Percentiles rank a stretch among this genome's conserved stretches.
These are phyloP conservation scores for Beris chalybata DNA, from an alignment of 2,888 invertebrate species.

Conservation along the genomic window DNA sequence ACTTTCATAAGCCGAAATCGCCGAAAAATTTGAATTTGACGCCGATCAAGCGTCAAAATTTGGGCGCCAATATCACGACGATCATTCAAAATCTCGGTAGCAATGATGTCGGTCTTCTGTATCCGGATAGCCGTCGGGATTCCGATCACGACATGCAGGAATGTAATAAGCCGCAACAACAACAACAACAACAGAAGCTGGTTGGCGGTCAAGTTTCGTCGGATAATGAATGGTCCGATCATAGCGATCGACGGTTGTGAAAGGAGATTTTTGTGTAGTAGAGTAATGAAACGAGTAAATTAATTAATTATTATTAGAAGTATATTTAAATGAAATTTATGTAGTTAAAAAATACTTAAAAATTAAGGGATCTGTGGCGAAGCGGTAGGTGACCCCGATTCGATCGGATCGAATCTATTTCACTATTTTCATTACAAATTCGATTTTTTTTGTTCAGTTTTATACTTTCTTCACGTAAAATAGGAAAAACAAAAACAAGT, in stretches of 20 bases:
- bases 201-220: slow-evolving; percentile 35
- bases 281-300: background rate
- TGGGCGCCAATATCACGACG: slow-evolving; percentile 57
- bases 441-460: too few relatives aligned
- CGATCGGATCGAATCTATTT: too few relatives aligned
- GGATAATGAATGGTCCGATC: slow-evolving; percentile 53
- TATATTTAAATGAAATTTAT: background rate
- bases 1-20: slow-evolving; percentile 40
- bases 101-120: slow-evolving; percentile 55
- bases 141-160: slow-evolving; percentile 29
- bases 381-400: too few relatives aligned
- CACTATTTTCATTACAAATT: too few relatives aligned
- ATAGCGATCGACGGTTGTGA: slow-evolving; percentile 52
- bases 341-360: too few relatives aligned
- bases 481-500: too few relatives aligned
- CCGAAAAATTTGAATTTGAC: slow-evolving; percentile 48
- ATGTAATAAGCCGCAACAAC: slow-evolving; percentile 38
- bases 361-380: too few relatives aligned
- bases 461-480: too few relatives aligned
- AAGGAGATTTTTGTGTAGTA: slow-evolving; percentile 54
- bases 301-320: background rate
- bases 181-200: slow-evolving; percentile 39
- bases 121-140: slow-evolving; percentile 44
- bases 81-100: slow-evolving; percentile 58
- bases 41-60: slow-evolving; percentile 52